These are phyloP conservation scores for Colossoma macropomum DNA, from an alignment of 2,113 vertebrate genomes.

Conservation along the genomic window DNA sequence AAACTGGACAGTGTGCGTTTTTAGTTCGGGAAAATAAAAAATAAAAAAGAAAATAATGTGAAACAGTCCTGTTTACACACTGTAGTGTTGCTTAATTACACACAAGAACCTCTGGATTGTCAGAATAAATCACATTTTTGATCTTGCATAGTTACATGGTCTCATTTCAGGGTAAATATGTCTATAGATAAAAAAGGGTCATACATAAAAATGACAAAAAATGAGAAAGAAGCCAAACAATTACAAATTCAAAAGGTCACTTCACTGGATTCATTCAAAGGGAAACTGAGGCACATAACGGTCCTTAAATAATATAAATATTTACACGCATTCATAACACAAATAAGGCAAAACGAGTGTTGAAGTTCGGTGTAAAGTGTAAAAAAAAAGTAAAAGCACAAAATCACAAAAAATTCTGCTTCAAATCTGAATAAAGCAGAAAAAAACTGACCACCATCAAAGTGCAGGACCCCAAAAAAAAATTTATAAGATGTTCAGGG, in stretches of 20 bases:
- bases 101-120: background rate
- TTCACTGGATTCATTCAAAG: background rate
- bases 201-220: background rate
- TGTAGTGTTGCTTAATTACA: background rate
- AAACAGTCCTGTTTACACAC: background rate
- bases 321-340: background rate
- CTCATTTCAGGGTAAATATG: background rate
- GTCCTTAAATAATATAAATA: conserved; percentile 10
- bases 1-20: conserved; percentile 64
- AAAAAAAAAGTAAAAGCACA: too few species aligned
- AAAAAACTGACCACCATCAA: too few species aligned
- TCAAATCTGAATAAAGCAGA: too few species aligned
- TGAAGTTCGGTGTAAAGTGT: too few species aligned
- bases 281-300: background rate
- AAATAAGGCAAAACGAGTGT: conserved; percentile 5
- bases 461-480: too few species aligned
- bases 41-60: background rate
- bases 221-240: background rate
- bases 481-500: too few species aligned
- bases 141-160: background rate
- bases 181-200: background rate
- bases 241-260: too few species aligned
- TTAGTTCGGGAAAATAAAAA: background rate
- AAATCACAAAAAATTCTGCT: too few species aligned
- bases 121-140: background rate